Percentiles rank a stretch among this genome's conserved stretches.
Evolutionary conservation across 1,140 invertebrate genomes (phyloP).

Genomic region (Dysdera silvatica): DNA sequence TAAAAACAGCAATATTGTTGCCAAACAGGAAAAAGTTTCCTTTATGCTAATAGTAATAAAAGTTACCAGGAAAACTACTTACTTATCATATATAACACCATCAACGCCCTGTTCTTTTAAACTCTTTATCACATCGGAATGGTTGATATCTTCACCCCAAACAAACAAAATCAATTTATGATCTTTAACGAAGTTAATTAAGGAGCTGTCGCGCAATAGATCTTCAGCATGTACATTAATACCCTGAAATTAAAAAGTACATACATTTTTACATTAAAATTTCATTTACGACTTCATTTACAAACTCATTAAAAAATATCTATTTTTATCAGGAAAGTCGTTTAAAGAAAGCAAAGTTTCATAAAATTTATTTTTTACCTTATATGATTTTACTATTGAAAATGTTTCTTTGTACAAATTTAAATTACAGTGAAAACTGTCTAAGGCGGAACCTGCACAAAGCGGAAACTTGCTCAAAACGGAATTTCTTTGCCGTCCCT

Average conservation of each 20-base stretch:
- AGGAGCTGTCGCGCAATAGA: constrained; percentile 67
- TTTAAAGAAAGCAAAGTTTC: neutral
- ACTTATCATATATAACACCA: constrained; percentile 89
- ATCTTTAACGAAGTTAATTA: constrained; percentile 66
- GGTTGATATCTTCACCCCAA: constrained; percentile 93
- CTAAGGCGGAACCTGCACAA: too few species aligned
- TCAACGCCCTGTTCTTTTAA: constrained; percentile 80
- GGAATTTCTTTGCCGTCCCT: too few species aligned
- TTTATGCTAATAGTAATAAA: too few species aligned
- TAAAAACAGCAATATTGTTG: too few species aligned
- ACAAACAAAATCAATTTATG: constrained; percentile 79
- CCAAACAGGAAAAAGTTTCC: too few species aligned
- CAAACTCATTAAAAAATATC: neutral
- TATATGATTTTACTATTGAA: too few species aligned
- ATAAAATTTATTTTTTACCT: too few species aligned
- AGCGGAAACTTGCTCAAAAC: too few species aligned
- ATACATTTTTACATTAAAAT: neutral
- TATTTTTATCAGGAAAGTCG: neutral
- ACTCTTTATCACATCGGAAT: constrained; percentile 71
- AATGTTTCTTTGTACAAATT: too few species aligned
- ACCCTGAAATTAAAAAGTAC: constrained; percentile 49
- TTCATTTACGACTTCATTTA: neutral
- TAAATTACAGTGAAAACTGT: too few species aligned
- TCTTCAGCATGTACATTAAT: constrained; percentile 88
- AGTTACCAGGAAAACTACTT: constrained; percentile 36